Conservation (phyloP, 2,797 vertebrate genomes). For the Labeo calbasu region DNA sequence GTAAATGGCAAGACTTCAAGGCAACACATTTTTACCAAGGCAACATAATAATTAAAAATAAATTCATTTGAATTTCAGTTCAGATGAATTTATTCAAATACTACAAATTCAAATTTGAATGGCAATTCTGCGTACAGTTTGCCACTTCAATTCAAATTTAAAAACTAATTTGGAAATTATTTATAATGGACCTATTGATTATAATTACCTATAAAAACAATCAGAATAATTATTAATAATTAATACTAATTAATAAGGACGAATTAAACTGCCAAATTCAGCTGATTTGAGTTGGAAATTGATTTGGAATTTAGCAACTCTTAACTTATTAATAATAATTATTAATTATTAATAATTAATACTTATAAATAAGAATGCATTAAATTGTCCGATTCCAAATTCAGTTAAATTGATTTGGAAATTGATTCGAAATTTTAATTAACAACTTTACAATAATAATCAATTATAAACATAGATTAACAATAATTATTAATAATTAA, state of each 20-base stretch:
- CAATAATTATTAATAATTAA: no score
- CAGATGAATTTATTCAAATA: not conserved
- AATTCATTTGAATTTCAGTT: not conserved
- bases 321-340: not conserved
- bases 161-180: no score
- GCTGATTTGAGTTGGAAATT: not conserved
- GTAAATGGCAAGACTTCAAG: not conserved
- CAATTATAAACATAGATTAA: no score
- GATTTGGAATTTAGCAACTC: not conserved
- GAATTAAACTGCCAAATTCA: not conserved
- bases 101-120: not conserved
- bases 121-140: not conserved
- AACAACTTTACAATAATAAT: no score
- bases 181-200: no score
- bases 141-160: not conserved
- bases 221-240: not conserved
- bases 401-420: no score
- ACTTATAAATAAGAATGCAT: no score
- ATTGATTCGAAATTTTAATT: no score
- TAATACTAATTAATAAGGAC: not conserved
- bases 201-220: no score
- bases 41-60: no score
- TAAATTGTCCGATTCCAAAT: not conserved
- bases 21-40: no score
- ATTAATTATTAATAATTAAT: not conserved